Evolutionary conservation across 2,888 invertebrate genomes (phyloP), one percentile per base, ranked within the genome.

Genomic region (Tineola bisselliella): DNA sequence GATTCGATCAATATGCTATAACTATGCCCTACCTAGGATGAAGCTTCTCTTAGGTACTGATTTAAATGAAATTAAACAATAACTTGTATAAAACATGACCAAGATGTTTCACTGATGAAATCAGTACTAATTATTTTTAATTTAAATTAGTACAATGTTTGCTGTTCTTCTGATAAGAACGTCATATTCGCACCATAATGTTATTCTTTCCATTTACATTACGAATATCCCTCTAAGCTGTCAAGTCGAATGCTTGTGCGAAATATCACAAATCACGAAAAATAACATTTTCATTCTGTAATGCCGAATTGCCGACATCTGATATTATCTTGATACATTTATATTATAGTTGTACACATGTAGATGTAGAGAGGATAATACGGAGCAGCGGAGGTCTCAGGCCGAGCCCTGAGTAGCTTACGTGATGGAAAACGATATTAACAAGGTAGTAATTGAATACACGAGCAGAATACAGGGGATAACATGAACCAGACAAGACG

Each of bases 1-100:
- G 75, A 74, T 75, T 81, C 78, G 79, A 82, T 84, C 83, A 77
- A 84, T 83, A 82, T 70, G 72, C 76, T 69, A 75, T 75, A 77
- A 76, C 73, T 73, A 69, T 71, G 69, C 71, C 69, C 67, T 64
- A 70, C 65, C 25, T 30, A 19, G 58, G 33, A 13, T 33, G 33
- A 48, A 1, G 48, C 2, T 48, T 48, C 8, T 15, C 48, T 48
- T 48, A 17, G 8, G n/a, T n/a, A n/a, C n/a, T n/a, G n/a, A 48
- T 15, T 15, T 13, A 48, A 48, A 48, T 48, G 10, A 38, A 38
- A 38, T 12, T 38, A 2, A 38, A 38, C 38, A 38, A n/a, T n/a
- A n/a, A 38, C 38, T 6, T 38, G n/a, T 25, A 6, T 25, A 25
- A 25, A 25, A 25, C 4, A 25, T 25, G 25, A 25, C 25, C 25